Evolutionary conservation across 2,888 invertebrate genomes (phyloP), one percentile per base, ranked within the genome.

Genomic region (Cheilosia scutellata): DNA sequence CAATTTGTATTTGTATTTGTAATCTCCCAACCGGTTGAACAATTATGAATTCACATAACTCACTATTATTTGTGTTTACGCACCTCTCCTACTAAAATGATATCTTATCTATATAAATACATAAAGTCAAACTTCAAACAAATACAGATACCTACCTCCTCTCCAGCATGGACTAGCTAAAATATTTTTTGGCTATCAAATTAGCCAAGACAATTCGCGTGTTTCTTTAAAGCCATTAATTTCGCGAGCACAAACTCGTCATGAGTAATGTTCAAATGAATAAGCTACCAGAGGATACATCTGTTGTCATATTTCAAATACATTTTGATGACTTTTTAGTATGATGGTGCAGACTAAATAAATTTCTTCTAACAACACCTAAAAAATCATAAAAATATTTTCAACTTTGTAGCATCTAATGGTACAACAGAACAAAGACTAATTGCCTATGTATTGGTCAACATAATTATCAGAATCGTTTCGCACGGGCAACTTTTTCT

Each of bases 241-340:
- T 20, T 49, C 16, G 37, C 27, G 33, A 49, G 49, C 57, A 44
- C 16, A 44, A 5, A 16, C 5, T 33, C 33, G 9, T 4, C 37
- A 31, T 71, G 58, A 60, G 29, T 71, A 71, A 71, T 60, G 42
- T 37, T 40, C 9, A 7, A 13, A 33, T 55, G 55, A 57, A 37
- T 65, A 65, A 57, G 11, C 16, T 44, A 20, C 47, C 25, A 47
- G 16, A 57, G 25, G 16, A 40, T 20, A 76, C 76, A 76, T 68
- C 66, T 76, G 76, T 31, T 51, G 42, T 27, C 51, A 51, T 68
- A 60, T 60, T 42, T 76, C 60, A 76, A 68, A 68, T 16, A 29
- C 1, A 42, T 40, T 40, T 31, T 40, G 66, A 49, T 76, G 68
- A 76, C 66, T 60, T 37, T 40, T 75, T 16, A 11, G n/a, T 37